A percentile compares a stretch with the other conserved stretches of the same genome.
Evolutionary conservation across 2,888 invertebrate species (phyloP).

Genomic region (Acleris laterana): DNA sequence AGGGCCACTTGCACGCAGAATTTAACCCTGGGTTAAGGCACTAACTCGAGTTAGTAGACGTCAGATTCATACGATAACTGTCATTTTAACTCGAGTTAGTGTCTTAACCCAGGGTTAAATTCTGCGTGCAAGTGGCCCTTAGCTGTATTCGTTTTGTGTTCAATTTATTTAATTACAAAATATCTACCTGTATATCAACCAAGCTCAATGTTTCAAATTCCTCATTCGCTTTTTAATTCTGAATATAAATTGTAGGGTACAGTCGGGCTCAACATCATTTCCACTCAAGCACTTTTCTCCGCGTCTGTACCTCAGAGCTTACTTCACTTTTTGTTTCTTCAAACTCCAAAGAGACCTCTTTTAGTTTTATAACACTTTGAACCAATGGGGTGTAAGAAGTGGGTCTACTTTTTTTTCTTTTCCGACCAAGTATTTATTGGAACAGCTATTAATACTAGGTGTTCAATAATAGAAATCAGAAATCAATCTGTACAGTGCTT

Average conservation of each 20-base stretch:
- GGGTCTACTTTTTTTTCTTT: conserved; percentile 15
- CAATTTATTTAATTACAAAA: too few relatives aligned
- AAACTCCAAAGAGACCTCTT: conserved; percentile 25
- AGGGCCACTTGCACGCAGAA: too few relatives aligned
- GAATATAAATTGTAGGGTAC: conserved; percentile 13
- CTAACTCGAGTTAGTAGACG: too few relatives aligned
- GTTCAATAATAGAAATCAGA: neutral
- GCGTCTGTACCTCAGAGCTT: neutral
- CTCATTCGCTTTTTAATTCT: conserved; percentile 7
- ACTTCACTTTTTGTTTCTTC: conserved; percentile 18
- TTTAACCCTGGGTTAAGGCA: too few relatives aligned
- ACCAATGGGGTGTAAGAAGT: conserved; percentile 35
- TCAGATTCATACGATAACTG: too few relatives aligned
- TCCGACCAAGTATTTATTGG: neutral
- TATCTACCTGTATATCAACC: too few relatives aligned
- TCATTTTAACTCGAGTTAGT: too few relatives aligned
- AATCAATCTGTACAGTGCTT: neutral
- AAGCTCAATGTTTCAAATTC: too few relatives aligned
- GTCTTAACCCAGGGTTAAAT: too few relatives aligned
- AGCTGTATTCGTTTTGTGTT: too few relatives aligned
- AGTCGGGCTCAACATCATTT: conserved; percentile 15
- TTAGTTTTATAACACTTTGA: conserved; percentile 34
- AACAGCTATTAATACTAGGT: conserved; percentile 15
- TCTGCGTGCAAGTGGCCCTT: too few relatives aligned
- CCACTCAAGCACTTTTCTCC: conserved; percentile 11